phyloP scores from a whole-genome alignment of 2,888 invertebrate genomes.

The Linhomoeus sp. region DNA sequence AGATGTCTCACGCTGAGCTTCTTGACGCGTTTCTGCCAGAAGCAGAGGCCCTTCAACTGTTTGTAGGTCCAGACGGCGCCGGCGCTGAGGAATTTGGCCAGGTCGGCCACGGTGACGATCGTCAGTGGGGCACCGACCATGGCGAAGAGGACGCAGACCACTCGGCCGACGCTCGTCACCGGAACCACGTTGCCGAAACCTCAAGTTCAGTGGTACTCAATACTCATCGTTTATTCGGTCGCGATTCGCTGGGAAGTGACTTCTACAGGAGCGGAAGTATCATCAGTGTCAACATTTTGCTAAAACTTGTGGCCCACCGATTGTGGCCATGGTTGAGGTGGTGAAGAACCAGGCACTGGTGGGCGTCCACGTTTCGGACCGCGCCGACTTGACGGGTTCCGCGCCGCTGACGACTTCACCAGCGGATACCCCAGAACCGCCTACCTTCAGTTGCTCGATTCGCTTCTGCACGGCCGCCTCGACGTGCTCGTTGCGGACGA shows the following conservation, averaged over 20 bases:
- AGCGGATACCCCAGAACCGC: no score
- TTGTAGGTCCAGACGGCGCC: conserved; percentile 25
- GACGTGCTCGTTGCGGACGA: no score
- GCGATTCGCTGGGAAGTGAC: no score
- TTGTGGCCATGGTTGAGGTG: conserved; percentile 27
- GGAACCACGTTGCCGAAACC: neutral
- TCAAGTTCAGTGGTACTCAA: neutral
- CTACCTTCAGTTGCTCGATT: no score
- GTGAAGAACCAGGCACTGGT: conserved; percentile 24
- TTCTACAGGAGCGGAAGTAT: no score
- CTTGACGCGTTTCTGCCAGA: neutral
- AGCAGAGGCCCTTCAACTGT: conserved; percentile 9
- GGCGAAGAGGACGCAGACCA: neutral
- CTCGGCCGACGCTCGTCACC: neutral
- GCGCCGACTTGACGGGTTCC: no score
- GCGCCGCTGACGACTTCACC: no score
- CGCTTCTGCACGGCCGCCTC: no score
- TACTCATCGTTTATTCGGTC: neutral
- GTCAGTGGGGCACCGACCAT: neutral
- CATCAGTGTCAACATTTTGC: no score
- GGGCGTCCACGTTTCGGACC: conserved; percentile 26
- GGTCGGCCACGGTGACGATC: neutral
- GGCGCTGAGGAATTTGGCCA: neutral
- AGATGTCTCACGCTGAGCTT: no score
- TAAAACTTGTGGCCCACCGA: conserved; percentile 10